Evolutionary conservation across 2,888 invertebrate species (phyloP).

Genomic region (Plagodis pulveraria): DNA sequence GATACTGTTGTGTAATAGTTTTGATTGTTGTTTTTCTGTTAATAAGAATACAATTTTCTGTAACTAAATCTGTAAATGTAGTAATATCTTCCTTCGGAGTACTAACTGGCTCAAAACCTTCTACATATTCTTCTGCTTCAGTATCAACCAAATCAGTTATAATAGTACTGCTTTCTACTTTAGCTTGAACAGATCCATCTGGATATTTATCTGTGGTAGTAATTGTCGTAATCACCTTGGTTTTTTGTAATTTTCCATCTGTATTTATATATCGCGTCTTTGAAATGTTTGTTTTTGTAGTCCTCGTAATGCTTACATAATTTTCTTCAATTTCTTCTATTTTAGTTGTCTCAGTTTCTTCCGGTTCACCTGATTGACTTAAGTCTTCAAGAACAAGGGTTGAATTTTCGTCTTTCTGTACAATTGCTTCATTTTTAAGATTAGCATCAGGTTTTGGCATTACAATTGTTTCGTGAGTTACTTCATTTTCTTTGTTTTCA

Average conservation of each 20-base stretch:
- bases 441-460: not conserved
- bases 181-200: constrained; percentile 43
- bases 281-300: constrained; percentile 29
- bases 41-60: constrained; percentile 56
- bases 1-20: constrained; percentile 57
- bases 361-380: constrained; percentile 25
- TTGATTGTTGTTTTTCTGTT: constrained; percentile 62
- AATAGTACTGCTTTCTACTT: constrained; percentile 45
- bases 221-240: constrained; percentile 41
- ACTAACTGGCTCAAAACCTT: constrained; percentile 53
- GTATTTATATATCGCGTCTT: constrained; percentile 42
- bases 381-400: constrained; percentile 23
- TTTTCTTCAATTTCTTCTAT: constrained; percentile 37
- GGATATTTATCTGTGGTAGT: constrained; percentile 49
- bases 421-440: not conserved
- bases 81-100: constrained; percentile 54
- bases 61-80: constrained; percentile 49
- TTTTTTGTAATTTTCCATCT: constrained; percentile 39
- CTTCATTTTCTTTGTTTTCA: constrained; percentile 5
- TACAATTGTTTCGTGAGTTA: not conserved
- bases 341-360: constrained; percentile 31
- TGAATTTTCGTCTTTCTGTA: not conserved
- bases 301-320: constrained; percentile 24
- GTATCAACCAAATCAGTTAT: constrained; percentile 35
- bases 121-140: constrained; percentile 44